Evolutionary conservation across 1,140 invertebrate genomes (phyloP).

Genomic region (Musca domestica): DNA sequence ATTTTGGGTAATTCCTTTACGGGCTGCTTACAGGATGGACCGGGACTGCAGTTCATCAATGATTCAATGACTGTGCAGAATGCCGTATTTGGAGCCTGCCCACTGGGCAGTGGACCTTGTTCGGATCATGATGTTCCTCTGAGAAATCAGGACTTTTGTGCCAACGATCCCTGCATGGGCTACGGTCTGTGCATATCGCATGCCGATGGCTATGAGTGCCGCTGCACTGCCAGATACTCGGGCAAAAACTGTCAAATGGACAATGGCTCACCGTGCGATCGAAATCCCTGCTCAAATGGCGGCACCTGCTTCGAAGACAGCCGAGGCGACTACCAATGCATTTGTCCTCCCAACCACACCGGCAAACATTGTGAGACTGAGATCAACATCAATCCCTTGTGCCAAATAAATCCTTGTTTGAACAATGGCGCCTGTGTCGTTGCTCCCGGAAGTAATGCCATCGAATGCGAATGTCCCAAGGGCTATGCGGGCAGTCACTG

Average conservation of each 20-base stretch:
- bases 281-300: slow-evolving; percentile 71
- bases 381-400: slow-evolving; percentile 67
- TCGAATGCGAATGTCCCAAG: slow-evolving; percentile 64
- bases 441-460: slow-evolving; percentile 58
- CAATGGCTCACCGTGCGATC: slow-evolving; percentile 68
- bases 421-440: slow-evolving; percentile 71
- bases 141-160: slow-evolving; percentile 63
- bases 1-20: slow-evolving; percentile 76
- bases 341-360: slow-evolving; percentile 72
- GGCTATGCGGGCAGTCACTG: slow-evolving; percentile 67
- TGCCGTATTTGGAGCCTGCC: slow-evolving; percentile 73
- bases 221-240: slow-evolving; percentile 73
- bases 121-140: slow-evolving; percentile 59
- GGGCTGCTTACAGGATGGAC: slow-evolving; percentile 81
- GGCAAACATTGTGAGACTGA: slow-evolving; percentile 76
- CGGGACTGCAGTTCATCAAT: slow-evolving; percentile 73
- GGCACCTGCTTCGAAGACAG: slow-evolving; percentile 71
- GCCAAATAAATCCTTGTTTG: slow-evolving; percentile 69
- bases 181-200: slow-evolving; percentile 75
- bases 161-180: slow-evolving; percentile 75
- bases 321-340: slow-evolving; percentile 73
- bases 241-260: slow-evolving; percentile 84
- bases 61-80: slow-evolving; percentile 62
- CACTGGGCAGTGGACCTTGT: slow-evolving; percentile 69
- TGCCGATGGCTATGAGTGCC: slow-evolving; percentile 73